phyloP scores from a whole-genome alignment of 2,113 vertebrate species.

The Phyllostomus discolor region DNA sequence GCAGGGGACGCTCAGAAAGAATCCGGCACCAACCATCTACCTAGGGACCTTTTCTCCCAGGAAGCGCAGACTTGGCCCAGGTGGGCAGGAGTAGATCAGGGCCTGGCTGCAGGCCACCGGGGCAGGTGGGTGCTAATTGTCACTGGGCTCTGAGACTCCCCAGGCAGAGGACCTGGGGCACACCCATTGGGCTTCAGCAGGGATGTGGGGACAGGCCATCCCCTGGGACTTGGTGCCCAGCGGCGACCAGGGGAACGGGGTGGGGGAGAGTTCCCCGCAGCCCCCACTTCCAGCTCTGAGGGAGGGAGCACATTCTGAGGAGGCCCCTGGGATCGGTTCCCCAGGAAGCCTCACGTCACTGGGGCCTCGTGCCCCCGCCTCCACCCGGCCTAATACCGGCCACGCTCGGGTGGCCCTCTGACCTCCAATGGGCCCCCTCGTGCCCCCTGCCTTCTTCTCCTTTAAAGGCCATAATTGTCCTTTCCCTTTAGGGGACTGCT shows the following conservation, averaged over 20 bases:
- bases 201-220: not conserved
- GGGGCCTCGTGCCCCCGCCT: fast-evolving
- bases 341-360: not conserved
- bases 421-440: no score
- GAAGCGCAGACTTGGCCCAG: not conserved
- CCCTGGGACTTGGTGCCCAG: not conserved
- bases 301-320: not conserved
- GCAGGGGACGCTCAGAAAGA: fast-evolving
- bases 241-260: not conserved
- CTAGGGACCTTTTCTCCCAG: not conserved
- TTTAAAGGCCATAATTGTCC: not conserved
- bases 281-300: not conserved
- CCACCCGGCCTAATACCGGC: not conserved
- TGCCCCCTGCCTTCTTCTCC: not conserved
- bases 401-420: not conserved
- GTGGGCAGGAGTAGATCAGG: not conserved
- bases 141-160: not conserved
- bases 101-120: not conserved
- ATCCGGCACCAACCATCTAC: fast-evolving
- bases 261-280: no score
- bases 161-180: not conserved
- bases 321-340: not conserved
- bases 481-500: not conserved
- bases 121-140: not conserved
- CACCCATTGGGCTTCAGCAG: not conserved